These are phyloP conservation scores for Bradypus variegatus DNA, from an alignment of 2,797 vertebrate species.

Conservation along the genomic window DNA sequence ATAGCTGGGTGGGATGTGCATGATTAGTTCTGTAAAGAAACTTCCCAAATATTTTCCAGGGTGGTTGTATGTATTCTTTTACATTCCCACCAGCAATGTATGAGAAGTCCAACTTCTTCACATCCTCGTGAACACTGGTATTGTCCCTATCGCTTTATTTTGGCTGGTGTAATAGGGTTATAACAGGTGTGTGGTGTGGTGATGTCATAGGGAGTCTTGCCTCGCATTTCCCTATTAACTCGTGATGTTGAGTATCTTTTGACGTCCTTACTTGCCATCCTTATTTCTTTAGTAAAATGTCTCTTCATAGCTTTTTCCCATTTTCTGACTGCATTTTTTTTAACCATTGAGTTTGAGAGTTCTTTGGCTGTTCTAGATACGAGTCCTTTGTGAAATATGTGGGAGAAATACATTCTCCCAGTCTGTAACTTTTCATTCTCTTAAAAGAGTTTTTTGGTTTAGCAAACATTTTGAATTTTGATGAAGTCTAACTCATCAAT, in stretches of 20 bases:
- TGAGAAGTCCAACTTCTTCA: not conserved
- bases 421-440: not conserved
- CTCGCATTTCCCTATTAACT: not conserved
- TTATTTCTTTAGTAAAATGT: not conserved
- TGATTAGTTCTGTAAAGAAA: not conserved
- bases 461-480: not conserved
- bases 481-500: not conserved
- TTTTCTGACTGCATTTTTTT: not conserved
- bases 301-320: not conserved
- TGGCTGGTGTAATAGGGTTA: not conserved
- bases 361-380: not conserved
- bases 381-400: not conserved
- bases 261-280: not conserved
- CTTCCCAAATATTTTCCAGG: not conserved
- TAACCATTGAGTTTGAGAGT: not conserved
- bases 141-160: not conserved
- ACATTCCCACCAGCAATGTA: not conserved
- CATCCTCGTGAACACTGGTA: not conserved
- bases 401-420: not conserved
- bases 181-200: too few relatives aligned
- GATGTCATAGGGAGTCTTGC: not conserved
- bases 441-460: not conserved
- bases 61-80: not conserved
- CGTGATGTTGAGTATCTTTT: not conserved
- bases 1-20: not conserved